Base-by-base conservation (phyloP, 2,113 vertebrate genomes). In the Oncorhynchus nerka region DNA sequence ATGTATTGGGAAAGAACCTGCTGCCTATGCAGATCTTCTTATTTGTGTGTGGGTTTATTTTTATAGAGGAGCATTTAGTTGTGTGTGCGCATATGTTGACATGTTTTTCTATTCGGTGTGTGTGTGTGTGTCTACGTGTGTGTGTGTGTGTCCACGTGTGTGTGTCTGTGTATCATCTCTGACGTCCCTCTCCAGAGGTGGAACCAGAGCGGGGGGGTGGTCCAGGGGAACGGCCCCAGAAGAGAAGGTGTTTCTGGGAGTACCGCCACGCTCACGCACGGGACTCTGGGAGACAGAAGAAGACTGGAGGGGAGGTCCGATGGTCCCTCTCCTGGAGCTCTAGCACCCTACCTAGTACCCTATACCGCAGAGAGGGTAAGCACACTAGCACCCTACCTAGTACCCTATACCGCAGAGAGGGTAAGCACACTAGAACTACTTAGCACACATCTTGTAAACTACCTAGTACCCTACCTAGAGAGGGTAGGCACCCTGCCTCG, bases 261-360 rank as follows among this genome's bases (percentile, higher is more conserved):
- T 93, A 93, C 84, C 80, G 91, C 1, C 88, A 88, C 1, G 84
- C 86, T 1, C 88, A 88, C 2, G 84, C 86, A 0, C 84, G 90
- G 3, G 87, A 90, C 77, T 81, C 87, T 0, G 79, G 85, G 76
- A 70, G 79, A 0, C 92, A 90, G 80, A 91, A 86, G 86, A 90
- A 87, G 1, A 71, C 84, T 68, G 79, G 81, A 1, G 84, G 86
- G 22, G 88, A 89, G 68, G 87, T 89, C 57, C 89, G 86, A 84
- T 93, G 92, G 92, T 92, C 91, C 6, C 83, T 92, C 55, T 90
- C 91, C 71, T 93, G 93, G 93, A 92, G 90, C 84, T 92, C 90
- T 83, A 92, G 88, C 79, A 93, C 93, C 4, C 89, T 93, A n/a
- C 55, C 55, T 57, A 57, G 55, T 57, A 57, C 55, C 55, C 5